These are phyloP conservation scores for Perdix hodgsoniae DNA, from an alignment of 2,797 vertebrate genomes.

Conservation along the genomic window DNA sequence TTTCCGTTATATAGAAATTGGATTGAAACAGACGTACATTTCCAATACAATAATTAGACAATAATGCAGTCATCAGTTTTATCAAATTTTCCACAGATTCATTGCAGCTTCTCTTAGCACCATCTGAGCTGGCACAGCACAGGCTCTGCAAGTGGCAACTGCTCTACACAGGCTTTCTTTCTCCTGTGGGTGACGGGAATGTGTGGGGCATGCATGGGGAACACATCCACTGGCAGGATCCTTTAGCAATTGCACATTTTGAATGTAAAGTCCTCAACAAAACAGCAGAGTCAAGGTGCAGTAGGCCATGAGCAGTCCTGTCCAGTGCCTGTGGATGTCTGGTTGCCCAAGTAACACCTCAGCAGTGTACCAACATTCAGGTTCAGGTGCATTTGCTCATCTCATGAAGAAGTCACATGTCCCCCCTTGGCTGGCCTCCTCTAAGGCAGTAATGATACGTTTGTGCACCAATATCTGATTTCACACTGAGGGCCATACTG, in stretches of 20 bases:
- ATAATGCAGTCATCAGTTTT: neutral
- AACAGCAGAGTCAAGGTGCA: neutral
- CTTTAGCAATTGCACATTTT: neutral
- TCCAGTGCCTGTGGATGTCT: neutral
- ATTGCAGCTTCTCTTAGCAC: neutral
- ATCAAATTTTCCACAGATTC: neutral
- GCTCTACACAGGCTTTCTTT: rapidly evolving
- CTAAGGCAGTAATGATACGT: neutral
- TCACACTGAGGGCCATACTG: neutral
- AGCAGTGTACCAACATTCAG: neutral
- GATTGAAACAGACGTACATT: neutral
- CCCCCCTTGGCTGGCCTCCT: neutral
- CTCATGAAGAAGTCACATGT: neutral
- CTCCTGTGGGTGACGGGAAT: neutral
- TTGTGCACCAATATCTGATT: neutral
- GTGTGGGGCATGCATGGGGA: neutral
- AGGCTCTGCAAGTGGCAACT: neutral
- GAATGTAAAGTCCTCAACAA: neutral
- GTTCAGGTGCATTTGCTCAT: neutral
- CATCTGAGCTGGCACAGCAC: neutral
- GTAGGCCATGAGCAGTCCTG: neutral
- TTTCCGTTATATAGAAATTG: neutral
- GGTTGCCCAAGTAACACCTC: neutral
- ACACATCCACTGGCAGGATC: neutral
- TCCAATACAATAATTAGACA: neutral